Evolutionary conservation across 2,797 vertebrate species (phyloP).

Genomic region (Hybognathus amarus): DNA sequence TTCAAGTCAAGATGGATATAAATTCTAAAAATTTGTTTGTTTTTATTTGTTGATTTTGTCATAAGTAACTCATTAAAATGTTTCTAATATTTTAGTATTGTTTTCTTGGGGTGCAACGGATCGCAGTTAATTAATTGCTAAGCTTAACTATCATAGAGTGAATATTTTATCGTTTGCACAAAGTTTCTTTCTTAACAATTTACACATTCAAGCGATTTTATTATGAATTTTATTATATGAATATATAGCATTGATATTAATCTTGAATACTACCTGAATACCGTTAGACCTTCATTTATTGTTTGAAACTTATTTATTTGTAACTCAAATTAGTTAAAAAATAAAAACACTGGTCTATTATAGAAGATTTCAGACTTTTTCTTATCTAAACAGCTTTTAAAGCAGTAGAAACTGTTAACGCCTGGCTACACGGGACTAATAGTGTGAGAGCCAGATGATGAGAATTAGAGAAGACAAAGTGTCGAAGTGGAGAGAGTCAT

Average conservation of each 20-base stretch:
- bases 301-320: too few species aligned
- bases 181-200: too few species aligned
- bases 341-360: not conserved
- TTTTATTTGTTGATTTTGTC: not conserved
- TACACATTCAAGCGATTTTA: too few species aligned
- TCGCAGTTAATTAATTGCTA: too few species aligned
- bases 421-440: not conserved
- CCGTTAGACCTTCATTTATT: too few species aligned
- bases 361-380: not conserved
- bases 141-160: too few species aligned
- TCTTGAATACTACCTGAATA: too few species aligned
- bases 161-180: too few species aligned
- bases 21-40: too few species aligned
- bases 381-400: not conserved
- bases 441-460: slow-evolving; percentile 3
- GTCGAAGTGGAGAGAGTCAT: slow-evolving; percentile 1
- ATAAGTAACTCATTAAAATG: not conserved
- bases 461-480: slow-evolving; percentile 25
- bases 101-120: too few species aligned
- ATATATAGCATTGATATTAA: too few species aligned
- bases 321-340: not conserved
- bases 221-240: too few species aligned
- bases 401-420: not conserved
- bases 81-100: not conserved
- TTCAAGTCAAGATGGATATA: not conserved